Base-by-base conservation (phyloP, 2,797 vertebrate genomes). In the Scleropages formosus region DNA sequence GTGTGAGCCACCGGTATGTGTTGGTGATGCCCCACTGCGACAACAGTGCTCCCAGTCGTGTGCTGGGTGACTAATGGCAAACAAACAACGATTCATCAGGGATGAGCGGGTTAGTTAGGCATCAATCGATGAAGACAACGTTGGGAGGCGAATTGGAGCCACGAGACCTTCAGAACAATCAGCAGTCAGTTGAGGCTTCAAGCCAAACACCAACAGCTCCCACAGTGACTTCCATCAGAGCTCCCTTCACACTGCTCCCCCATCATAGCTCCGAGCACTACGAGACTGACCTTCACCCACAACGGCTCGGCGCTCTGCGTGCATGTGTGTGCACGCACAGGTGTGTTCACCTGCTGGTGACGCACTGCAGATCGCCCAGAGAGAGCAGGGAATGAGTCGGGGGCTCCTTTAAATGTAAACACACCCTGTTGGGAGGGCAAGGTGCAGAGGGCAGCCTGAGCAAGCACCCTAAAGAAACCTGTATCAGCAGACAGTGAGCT, bases 201-300 rank as follows among this genome's bases (percentile, higher is more conserved):
- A 18, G 44, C 13, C 8, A n/a, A 73, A 61, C 8, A 24, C 13
- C 39, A 8, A 13, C 22, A 24, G 61, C 31, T 47, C 60, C 9
- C 44, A 61, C 53, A 56, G 56, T 51, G n/a, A 72, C 59, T 72
- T 58, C 72, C 59, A 72, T 71, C 69, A n/a, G n/a, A n/a, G n/a
- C n/a, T n/a, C n/a, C n/a, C n/a, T n/a, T n/a, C n/a, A n/a, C n/a
- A n/a, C n/a, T n/a, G n/a, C n/a, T n/a, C n/a, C n/a, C n/a, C n/a
- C n/a, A n/a, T 73, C 72, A 61, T 53, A 18, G 26, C 0, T 24
- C 31, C 44, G 47, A 73, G 62, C 58, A 49, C 6, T 59, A 61
- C 24, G 7, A 62, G 72, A 49, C 13, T 61, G 72, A 61, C 58
- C 59, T 66, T 73, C 59, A 49, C 11, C 59, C n/a, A 18, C 15